Conservation (phyloP, 2,797 vertebrate genomes). For the Odontamblyopus lacepedii region DNA sequence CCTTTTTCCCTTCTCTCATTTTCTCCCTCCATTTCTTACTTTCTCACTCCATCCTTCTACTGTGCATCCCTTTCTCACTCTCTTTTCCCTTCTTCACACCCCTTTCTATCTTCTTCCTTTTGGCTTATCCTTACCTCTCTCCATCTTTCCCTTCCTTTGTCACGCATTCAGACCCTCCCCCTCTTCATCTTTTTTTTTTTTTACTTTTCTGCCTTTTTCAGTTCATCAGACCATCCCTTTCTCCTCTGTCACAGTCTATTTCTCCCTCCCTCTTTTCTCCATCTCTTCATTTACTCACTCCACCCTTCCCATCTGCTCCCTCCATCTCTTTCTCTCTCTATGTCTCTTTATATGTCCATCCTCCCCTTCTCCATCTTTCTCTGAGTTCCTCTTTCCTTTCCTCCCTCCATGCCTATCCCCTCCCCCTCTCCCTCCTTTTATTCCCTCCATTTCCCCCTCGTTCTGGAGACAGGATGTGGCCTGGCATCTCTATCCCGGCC, state of each 20-base stretch:
- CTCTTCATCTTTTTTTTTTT: too few species aligned
- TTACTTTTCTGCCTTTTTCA: background rate
- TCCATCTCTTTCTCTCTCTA: background rate
- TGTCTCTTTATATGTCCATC: too few species aligned
- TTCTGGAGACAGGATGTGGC: conserved; percentile 62
- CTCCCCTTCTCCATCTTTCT: background rate
- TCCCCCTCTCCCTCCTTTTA: background rate
- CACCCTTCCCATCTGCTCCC: background rate
- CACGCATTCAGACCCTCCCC: background rate
- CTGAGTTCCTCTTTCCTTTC: background rate
- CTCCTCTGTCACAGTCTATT: too few species aligned
- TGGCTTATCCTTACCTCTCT: background rate
- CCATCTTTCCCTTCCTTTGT: background rate
- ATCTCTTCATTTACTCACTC: too few species aligned
- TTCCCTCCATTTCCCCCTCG: conserved; percentile 1
- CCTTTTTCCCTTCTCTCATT: background rate
- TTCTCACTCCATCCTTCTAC: background rate
- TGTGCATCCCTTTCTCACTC: too few species aligned
- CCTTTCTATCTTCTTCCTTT: background rate
- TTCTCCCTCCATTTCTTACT: background rate
- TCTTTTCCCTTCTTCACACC: too few species aligned
- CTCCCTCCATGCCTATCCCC: background rate
- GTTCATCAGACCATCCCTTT: background rate
- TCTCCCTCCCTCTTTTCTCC: background rate
- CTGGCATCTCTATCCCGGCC: conserved; percentile 67